phyloP scores from a whole-genome alignment of 1,140 invertebrate genomes.

The Stenopsyche tienmushanensis region DNA sequence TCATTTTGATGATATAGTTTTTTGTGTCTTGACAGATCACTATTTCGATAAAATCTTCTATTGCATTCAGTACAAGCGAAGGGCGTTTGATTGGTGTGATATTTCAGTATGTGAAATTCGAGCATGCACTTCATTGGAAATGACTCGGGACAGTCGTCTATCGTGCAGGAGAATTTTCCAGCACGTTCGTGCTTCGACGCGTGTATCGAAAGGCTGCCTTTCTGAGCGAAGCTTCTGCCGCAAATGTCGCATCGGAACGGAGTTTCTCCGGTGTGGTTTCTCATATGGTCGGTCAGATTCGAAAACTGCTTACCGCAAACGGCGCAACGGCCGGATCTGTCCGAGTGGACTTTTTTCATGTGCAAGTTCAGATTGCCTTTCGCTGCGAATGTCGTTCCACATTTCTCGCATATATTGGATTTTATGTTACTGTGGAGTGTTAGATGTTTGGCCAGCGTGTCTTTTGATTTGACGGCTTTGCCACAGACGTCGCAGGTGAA shows the following conservation, averaged over 20 bases:
- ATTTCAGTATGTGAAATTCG: constrained; percentile 36
- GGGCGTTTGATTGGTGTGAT: constrained; percentile 34
- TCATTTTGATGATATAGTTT: constrained; percentile 13
- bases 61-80: constrained; percentile 19
- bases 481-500: constrained; percentile 70
- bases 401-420: constrained; percentile 62
- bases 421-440: constrained; percentile 49
- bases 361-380: constrained; percentile 50
- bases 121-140: constrained; percentile 30
- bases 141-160: constrained; percentile 19
- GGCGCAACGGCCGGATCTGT: constrained; percentile 43
- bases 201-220: constrained; percentile 53
- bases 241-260: constrained; percentile 66
- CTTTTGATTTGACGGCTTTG: constrained; percentile 59
- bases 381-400: constrained; percentile 62
- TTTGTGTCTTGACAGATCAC: constrained; percentile 26
- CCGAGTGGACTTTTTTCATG: constrained; percentile 33
- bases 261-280: constrained; percentile 69
- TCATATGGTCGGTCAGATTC: constrained; percentile 69
- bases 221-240: constrained; percentile 46
- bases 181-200: constrained; percentile 54
- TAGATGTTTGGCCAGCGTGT: constrained; percentile 50
- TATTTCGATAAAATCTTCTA: constrained; percentile 31
- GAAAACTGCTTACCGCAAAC: constrained; percentile 58
- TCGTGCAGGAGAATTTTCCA: constrained; percentile 22